Evolutionary conservation across 2,797 vertebrate genomes (phyloP).

Genomic region (Acanthornis magna): DNA sequence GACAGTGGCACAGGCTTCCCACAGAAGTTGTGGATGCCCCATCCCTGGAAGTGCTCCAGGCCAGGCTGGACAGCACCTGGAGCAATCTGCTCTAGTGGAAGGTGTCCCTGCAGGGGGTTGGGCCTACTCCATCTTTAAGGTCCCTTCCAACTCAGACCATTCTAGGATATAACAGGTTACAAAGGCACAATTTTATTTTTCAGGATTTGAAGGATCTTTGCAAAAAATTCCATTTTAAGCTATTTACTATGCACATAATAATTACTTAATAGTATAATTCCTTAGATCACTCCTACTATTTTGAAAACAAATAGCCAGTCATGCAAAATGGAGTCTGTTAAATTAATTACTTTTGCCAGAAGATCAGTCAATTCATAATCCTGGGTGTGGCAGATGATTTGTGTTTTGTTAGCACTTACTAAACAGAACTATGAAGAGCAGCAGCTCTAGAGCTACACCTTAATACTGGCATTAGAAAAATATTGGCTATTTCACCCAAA

Average conservation of each 20-base stretch:
- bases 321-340: conserved; percentile 37
- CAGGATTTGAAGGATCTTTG: neutral
- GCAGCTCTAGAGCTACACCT: neutral
- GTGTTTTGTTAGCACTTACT: neutral
- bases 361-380: conserved; percentile 18
- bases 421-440: neutral
- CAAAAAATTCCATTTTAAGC: neutral
- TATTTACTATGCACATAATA: neutral
- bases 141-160: neutral
- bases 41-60: neutral
- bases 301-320: neutral
- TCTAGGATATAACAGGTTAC: neutral
- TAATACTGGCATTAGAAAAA: neutral
- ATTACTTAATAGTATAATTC: neutral
- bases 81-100: neutral
- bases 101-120: neutral
- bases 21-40: neutral
- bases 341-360: conserved; percentile 22
- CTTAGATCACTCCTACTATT: neutral
- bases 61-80: neutral
- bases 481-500: neutral
- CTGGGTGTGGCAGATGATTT: conserved; percentile 7
- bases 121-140: neutral
- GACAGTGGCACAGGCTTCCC: neutral
- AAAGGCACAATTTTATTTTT: neutral